Evolutionary conservation across 2,113 vertebrate species (phyloP).

Genomic region (Triplophysa tibetana): DNA sequence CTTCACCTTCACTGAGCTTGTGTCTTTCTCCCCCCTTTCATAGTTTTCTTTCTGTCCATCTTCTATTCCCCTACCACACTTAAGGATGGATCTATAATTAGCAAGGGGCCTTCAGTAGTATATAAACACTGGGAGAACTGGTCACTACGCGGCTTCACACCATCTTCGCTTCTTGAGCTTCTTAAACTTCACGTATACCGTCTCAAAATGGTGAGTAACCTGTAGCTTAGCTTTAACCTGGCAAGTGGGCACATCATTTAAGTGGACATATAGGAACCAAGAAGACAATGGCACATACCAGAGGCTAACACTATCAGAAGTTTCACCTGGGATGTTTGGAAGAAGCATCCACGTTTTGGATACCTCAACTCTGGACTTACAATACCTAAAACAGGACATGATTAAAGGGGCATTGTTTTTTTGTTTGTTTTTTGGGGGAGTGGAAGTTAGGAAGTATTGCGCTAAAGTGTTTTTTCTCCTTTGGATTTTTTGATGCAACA

Average conservation of each 20-base stretch:
- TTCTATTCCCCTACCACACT: conserved; percentile 72
- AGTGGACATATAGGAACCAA: conserved; percentile 9
- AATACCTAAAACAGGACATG: not conserved
- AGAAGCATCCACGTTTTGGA: conserved; percentile 1
- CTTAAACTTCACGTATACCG: conserved; percentile 68
- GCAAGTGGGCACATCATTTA: not conserved
- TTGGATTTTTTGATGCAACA: not conserved
- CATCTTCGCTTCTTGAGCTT: conserved; percentile 71
- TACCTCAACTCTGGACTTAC: conserved; percentile 5
- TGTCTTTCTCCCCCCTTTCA: conserved; percentile 42
- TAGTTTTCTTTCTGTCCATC: conserved; percentile 45
- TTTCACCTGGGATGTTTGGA: not conserved
- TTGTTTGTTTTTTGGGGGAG: conserved; percentile 9
- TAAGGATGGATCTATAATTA: conserved; percentile 78
- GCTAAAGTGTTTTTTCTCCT: not conserved
- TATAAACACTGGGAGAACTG: conserved; percentile 68
- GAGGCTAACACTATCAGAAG: not conserved
- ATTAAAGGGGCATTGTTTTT: conserved; percentile 14
- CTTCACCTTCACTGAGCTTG: conserved; percentile 28
- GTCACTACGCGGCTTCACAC: conserved; percentile 69
- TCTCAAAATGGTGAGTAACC: conserved; percentile 79
- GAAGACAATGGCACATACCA: conserved; percentile 2
- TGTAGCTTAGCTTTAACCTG: conserved; percentile 6
- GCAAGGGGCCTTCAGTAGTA: conserved; percentile 61
- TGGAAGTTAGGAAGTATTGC: not conserved